Evolutionary conservation across 2,888 invertebrate species (phyloP).

Genomic region (Caradrina clavipalpis): DNA sequence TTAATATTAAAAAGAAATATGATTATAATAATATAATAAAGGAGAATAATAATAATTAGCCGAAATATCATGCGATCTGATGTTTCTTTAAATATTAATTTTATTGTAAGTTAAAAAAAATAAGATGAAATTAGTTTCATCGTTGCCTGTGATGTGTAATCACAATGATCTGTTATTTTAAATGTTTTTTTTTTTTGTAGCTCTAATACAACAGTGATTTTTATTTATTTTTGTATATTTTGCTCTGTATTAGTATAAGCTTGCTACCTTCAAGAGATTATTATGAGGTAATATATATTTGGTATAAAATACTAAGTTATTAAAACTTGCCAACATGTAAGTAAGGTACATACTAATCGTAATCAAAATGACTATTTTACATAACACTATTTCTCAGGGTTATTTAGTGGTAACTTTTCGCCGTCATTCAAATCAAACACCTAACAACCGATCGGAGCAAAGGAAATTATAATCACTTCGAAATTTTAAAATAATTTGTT

Average conservation of each 20-base stretch:
- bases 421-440: conserved; percentile 2
- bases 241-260: conserved; percentile 40
- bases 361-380: conserved; percentile 19
- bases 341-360: neutral
- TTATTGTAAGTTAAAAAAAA: neutral
- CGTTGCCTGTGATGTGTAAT: conserved; percentile 13
- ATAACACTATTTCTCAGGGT: neutral
- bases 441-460: neutral
- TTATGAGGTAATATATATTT: conserved; percentile 3
- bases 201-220: conserved; percentile 16
- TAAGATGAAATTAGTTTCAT: neutral
- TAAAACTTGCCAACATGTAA: neutral
- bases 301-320: conserved; percentile 11
- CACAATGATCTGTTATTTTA: conserved; percentile 31
- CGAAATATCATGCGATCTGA: conserved; percentile 9
- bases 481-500: neutral
- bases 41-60: too few species aligned
- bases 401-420: neutral
- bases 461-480: neutral
- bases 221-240: conserved; percentile 48
- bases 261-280: conserved; percentile 38
- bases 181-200: conserved; percentile 28
- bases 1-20: neutral
- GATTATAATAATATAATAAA: neutral
- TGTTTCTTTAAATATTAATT: conserved; percentile 1